Conservation (phyloP, 2,888 invertebrate species). For the Campopleginae sp. region DNA sequence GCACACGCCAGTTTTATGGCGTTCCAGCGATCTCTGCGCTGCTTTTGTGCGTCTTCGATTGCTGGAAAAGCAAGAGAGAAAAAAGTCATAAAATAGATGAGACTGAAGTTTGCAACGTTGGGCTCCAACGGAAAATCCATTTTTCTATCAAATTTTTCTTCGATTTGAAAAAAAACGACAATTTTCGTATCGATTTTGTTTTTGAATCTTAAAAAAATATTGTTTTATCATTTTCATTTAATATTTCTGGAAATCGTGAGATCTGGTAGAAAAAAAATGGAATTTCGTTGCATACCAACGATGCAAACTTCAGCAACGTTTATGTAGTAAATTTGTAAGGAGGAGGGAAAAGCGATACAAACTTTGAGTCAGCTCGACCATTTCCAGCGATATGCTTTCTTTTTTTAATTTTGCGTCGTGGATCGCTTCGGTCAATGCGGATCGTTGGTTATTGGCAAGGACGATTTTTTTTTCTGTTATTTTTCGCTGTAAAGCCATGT, state of each 20-base stretch:
- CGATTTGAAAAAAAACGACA: too few relatives aligned
- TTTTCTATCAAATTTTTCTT: too few relatives aligned
- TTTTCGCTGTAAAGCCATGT: constrained; percentile 72
- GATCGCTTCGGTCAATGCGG: constrained; percentile 69
- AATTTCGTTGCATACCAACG: too few relatives aligned
- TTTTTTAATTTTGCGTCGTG: constrained; percentile 68
- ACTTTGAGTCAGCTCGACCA: constrained; percentile 78
- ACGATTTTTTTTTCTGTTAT: constrained; percentile 74
- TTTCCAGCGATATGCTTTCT: constrained; percentile 73
- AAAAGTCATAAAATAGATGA: too few relatives aligned
- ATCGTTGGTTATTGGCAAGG: constrained; percentile 65
- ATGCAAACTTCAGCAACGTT: too few relatives aligned
- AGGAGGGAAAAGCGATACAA: constrained; percentile 25
- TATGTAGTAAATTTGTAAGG: neutral
- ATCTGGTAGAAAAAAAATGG: too few relatives aligned
- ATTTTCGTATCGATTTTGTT: too few relatives aligned
- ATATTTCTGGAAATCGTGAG: too few relatives aligned
- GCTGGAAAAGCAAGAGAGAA: constrained; percentile 69
- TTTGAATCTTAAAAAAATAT: too few relatives aligned
- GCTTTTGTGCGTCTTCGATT: constrained; percentile 66
- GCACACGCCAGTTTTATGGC: constrained; percentile 75
- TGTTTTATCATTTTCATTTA: too few relatives aligned
- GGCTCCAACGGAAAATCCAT: too few relatives aligned
- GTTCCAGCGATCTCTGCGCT: constrained; percentile 73
- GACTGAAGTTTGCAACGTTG: too few relatives aligned